Evolutionary conservation across 2,113 vertebrate species (phyloP), one percentile per base, ranked within the genome.

Genomic region (Salvelinus fontinalis): DNA sequence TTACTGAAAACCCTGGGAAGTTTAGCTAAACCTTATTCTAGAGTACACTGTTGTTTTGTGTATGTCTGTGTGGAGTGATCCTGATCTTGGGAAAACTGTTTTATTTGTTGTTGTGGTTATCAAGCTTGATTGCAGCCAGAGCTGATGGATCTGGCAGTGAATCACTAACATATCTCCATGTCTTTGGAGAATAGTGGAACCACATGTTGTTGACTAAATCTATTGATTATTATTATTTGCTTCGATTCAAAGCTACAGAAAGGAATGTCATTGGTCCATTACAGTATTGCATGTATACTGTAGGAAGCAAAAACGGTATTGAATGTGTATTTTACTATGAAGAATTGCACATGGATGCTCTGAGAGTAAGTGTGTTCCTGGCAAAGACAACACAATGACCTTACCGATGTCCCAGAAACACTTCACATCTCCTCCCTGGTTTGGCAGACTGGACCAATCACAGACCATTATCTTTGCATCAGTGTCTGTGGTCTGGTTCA

Each of bases 391-490:
- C 67, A 82, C 68, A 68, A 68, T 82, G 59, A 83, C 77, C 67
- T 85, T 71, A 81, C 39, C 51, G 44, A 77, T 31, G 67, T 57
- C 44, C 74, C 54, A 65, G 54, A 72, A 14, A 75, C 79, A 69
- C 18, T 49, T 65, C 18, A 74, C 49, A 65, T 74, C 59, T 65
- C 11, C 48, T 64, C 62, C 75, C 39, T 60, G 48, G 12, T 60
- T 76, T 70, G 73, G 73, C 70, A 82, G 76, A 76, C 79, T 81
- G 82, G 84, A 77, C 76, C 29, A 20, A 76, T 76, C 78, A 71
- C 73, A 85, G 68, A 22, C 31, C 11, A 31, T 85, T 83, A 75
- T 77, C 31, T 77, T 26, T n/a, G 70, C 65, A 29, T 67, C 66
- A 78, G 70, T 20, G 54, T 75, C 11, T 26, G 34, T 60, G 49